Evolutionary conservation across 2,113 vertebrate genomes (phyloP).

Genomic region (Cyanistes caeruleus): DNA sequence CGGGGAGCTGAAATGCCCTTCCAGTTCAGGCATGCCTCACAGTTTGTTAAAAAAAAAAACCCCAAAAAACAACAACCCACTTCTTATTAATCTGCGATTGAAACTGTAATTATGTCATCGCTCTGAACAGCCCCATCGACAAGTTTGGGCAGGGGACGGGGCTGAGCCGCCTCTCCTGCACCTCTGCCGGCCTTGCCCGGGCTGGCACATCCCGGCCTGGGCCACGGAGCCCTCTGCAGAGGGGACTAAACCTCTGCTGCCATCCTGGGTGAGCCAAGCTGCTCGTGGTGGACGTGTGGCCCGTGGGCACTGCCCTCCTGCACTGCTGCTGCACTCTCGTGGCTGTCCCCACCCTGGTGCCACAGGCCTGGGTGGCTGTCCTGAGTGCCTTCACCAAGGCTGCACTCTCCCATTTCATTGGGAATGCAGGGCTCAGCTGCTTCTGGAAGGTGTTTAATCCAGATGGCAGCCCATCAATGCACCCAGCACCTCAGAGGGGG

Average conservation of each 20-base stretch:
- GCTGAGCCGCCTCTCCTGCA: not conserved
- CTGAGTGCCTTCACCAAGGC: rapidly evolving
- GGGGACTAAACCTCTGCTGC: rapidly evolving
- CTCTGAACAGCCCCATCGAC: slow-evolving; percentile 20
- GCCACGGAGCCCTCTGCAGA: rapidly evolving
- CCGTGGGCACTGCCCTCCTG: not conserved
- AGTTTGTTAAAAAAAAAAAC: slow-evolving; percentile 64
- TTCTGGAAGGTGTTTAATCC: too few species aligned
- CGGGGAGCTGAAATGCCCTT: slow-evolving; percentile 58
- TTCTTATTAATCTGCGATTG: slow-evolving; percentile 76
- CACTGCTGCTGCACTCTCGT: rapidly evolving
- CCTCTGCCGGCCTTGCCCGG: rapidly evolving
- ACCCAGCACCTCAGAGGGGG: rapidly evolving
- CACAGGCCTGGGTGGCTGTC: rapidly evolving
- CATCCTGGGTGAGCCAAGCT: rapidly evolving
- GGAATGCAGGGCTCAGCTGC: rapidly evolving
- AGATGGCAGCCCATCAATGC: rapidly evolving
- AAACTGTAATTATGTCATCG: slow-evolving; percentile 75
- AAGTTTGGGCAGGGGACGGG: slow-evolving; percentile 32
- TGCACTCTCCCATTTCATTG: rapidly evolving
- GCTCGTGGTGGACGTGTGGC: rapidly evolving
- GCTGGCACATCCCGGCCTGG: rapidly evolving
- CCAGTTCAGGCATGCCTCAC: slow-evolving; percentile 69
- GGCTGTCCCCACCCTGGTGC: rapidly evolving
- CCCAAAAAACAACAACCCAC: slow-evolving; percentile 15